phyloP scores from a whole-genome alignment of 2,113 vertebrate species.

The Sturnus vulgaris region DNA sequence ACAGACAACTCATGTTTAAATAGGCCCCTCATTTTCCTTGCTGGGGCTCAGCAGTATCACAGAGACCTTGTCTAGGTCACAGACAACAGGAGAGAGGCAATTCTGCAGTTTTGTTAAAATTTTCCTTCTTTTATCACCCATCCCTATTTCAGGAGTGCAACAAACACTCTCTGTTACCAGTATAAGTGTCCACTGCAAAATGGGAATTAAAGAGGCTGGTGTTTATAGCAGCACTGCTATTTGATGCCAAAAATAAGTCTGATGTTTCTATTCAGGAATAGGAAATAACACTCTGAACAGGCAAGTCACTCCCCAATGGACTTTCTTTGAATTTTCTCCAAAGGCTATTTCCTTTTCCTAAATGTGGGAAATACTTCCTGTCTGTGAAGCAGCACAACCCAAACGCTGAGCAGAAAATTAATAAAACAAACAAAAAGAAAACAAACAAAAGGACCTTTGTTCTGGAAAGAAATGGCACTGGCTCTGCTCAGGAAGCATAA shows the following conservation, averaged over 20 bases:
- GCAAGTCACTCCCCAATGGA: slow-evolving; percentile 1
- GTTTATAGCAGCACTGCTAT: not conserved
- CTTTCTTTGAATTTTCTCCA: slow-evolving; percentile 54
- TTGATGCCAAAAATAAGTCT: slow-evolving; percentile 53
- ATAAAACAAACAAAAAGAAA: slow-evolving; percentile 32
- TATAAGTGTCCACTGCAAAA: not conserved
- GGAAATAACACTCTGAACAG: slow-evolving; percentile 18
- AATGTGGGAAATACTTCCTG: slow-evolving; percentile 58
- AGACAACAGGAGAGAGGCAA: not conserved
- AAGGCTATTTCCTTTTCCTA: slow-evolving; percentile 58
- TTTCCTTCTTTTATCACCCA: not conserved
- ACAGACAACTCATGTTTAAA: not conserved
- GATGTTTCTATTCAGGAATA: slow-evolving; percentile 29
- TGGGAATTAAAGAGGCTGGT: not conserved
- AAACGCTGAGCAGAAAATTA: slow-evolving; percentile 22
- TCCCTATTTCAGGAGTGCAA: not conserved
- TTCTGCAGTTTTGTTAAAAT: not conserved
- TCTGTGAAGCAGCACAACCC: not conserved
- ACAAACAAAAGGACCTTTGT: slow-evolving; percentile 43
- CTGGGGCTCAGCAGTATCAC: not conserved
- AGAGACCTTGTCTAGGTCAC: not conserved
- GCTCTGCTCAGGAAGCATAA: slow-evolving; percentile 8
- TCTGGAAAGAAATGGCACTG: slow-evolving; percentile 9
- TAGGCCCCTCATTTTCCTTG: not conserved
- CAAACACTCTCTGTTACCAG: not conserved